Conservation (phyloP, 1,140 invertebrate genomes). For the Bursaphelenchus mucronatus region DNA sequence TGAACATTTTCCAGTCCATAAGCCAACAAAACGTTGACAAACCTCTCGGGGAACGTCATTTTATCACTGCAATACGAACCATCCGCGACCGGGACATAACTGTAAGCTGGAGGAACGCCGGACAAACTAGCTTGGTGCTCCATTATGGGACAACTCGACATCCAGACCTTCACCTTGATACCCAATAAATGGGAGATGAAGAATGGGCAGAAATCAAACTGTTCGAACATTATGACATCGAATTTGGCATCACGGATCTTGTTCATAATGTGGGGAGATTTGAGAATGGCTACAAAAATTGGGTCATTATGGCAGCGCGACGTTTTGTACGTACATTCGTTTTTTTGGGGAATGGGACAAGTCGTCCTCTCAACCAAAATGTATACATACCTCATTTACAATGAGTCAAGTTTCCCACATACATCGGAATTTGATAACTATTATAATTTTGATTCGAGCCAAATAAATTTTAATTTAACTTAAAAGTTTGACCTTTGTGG, state of each 20-base stretch:
- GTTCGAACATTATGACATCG: slow-evolving; percentile 30
- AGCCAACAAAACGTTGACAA: slow-evolving; percentile 20
- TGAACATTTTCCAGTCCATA: slow-evolving; percentile 1
- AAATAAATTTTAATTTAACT: too few relatives aligned
- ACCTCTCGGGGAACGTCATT: slow-evolving; percentile 32
- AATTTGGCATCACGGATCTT: slow-evolving; percentile 22
- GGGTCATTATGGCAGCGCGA: neutral
- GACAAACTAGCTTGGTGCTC: slow-evolving; percentile 24
- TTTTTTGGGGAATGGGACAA: too few relatives aligned
- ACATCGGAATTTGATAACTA: slow-evolving; percentile 2
- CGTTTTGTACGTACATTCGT: too few relatives aligned
- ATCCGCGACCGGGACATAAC: slow-evolving; percentile 34
- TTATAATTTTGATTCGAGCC: too few relatives aligned
- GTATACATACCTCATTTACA: too few relatives aligned
- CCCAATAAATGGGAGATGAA: slow-evolving; percentile 23
- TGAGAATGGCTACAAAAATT: slow-evolving; percentile 15
- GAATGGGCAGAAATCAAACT: slow-evolving; percentile 32
- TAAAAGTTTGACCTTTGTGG: too few relatives aligned
- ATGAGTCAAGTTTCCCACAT: neutral
- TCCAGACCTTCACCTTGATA: slow-evolving; percentile 24
- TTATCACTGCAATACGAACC: slow-evolving; percentile 18
- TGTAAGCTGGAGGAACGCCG: slow-evolving; percentile 29
- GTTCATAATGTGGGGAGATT: slow-evolving; percentile 18
- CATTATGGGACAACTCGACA: slow-evolving; percentile 23
- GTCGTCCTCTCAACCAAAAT: neutral